These are phyloP conservation scores for Pinna nobilis DNA, from an alignment of 1,140 invertebrate genomes.

Conservation along the genomic window DNA sequence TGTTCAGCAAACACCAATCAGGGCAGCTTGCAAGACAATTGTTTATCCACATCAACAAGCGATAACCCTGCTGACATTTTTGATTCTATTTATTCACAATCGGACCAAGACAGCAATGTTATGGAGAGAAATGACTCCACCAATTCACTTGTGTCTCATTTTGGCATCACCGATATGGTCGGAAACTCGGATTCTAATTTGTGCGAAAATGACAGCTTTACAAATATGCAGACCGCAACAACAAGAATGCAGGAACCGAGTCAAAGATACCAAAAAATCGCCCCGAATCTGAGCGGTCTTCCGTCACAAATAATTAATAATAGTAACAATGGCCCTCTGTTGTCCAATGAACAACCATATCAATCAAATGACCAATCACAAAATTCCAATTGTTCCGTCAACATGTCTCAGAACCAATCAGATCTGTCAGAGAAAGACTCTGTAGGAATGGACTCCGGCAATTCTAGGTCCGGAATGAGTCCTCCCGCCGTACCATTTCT, in stretches of 20 bases:
- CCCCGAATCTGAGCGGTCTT: neutral
- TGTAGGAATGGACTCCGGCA: neutral
- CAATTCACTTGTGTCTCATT: slow-evolving; percentile 9
- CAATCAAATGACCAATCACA: neutral
- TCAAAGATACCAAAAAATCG: neutral
- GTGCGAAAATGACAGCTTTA: neutral
- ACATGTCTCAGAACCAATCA: neutral
- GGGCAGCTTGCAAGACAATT: neutral
- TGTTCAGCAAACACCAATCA: neutral
- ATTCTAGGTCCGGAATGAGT: neutral
- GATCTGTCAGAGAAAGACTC: neutral
- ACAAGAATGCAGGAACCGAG: neutral
- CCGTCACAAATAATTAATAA: neutral
- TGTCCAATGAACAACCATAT: too few species aligned
- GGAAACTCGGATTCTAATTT: neutral
- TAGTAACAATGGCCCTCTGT: too few species aligned
- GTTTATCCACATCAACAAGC: slow-evolving; percentile 4
- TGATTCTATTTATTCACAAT: slow-evolving; percentile 11
- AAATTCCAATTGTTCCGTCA: neutral
- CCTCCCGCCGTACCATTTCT: neutral
- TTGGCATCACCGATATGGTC: neutral
- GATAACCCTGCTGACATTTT: neutral
- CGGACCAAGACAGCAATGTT: neutral
- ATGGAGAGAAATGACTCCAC: slow-evolving; percentile 9
- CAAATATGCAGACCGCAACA: too few species aligned